Evolutionary conservation across 1,140 invertebrate species (phyloP).

Genomic region (Brachionus paranguensis): DNA sequence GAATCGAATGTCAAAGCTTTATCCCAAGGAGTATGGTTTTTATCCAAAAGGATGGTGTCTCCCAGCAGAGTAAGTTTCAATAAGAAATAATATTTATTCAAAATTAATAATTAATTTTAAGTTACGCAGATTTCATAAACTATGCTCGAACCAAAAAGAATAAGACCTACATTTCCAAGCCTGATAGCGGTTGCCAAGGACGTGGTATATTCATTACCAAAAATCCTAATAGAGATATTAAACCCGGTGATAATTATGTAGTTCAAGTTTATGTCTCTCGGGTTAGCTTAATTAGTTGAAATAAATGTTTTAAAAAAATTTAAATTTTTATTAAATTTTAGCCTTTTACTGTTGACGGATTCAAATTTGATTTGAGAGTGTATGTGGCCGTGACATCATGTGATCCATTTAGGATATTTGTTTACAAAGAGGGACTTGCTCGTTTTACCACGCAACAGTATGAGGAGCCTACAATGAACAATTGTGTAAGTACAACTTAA

Average conservation of each 20-base stretch:
- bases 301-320: conserved; percentile 22
- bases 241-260: conserved; percentile 53
- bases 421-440: conserved; percentile 56
- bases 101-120: conserved; percentile 17
- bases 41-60: conserved; percentile 89
- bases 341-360: conserved; percentile 59
- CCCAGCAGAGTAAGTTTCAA: conserved; percentile 68
- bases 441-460: conserved; percentile 80
- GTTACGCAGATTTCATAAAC: conserved; percentile 54
- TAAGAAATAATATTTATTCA: neutral
- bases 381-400: conserved; percentile 58
- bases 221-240: conserved; percentile 68
- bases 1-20: conserved; percentile 75
- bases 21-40: conserved; percentile 79
- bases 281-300: neutral
- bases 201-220: conserved; percentile 76
- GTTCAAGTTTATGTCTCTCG: conserved; percentile 34
- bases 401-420: conserved; percentile 55
- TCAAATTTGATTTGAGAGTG: conserved; percentile 59
- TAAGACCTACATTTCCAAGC: conserved; percentile 79
- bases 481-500: conserved; percentile 35
- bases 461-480: conserved; percentile 64
- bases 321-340: conserved; percentile 45
- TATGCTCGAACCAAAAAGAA: conserved; percentile 58
- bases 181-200: conserved; percentile 77